Percentiles rank a stretch among this genome's conserved stretches.
These are phyloP conservation scores for Eretmocerus hayati DNA, from an alignment of 2,888 invertebrate genomes.

Conservation along the genomic window DNA sequence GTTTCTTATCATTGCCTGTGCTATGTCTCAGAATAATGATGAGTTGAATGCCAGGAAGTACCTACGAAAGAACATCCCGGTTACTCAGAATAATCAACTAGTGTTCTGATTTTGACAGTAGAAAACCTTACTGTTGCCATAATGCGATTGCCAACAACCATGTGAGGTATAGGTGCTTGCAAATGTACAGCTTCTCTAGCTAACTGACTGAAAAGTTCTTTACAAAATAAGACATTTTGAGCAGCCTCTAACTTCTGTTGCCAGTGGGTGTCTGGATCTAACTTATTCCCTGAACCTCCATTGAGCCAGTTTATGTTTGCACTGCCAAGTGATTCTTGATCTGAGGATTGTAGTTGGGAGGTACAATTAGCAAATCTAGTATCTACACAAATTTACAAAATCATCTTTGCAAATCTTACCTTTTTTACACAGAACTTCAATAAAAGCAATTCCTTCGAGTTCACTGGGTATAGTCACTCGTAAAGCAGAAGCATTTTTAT, in stretches of 20 bases:
- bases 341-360: too few species aligned
- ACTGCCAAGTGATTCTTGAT: constrained; percentile 84
- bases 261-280: constrained; percentile 80
- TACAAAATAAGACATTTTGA: constrained; percentile 94
- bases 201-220: constrained; percentile 88
- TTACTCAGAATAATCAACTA: background rate
- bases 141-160: constrained; percentile 95
- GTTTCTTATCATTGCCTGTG: constrained; percentile 55
- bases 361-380: too few species aligned
- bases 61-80: constrained; percentile 47
- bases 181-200: constrained; percentile 92
- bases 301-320: constrained; percentile 74
- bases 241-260: constrained; percentile 94
- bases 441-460: constrained; percentile 91
- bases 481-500: constrained; percentile 58
- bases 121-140: constrained; percentile 70
- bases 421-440: constrained; percentile 91
- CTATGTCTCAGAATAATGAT: constrained; percentile 89
- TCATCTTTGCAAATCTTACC: constrained; percentile 51
- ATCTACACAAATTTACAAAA: too few species aligned
- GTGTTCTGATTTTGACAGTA: too few species aligned
- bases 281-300: constrained; percentile 59
- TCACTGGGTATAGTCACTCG: constrained; percentile 90
- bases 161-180: constrained; percentile 88
- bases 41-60: constrained; percentile 86